phyloP scores from a whole-genome alignment of 2,797 vertebrate genomes.

The Hydrocynus forskahlii region DNA sequence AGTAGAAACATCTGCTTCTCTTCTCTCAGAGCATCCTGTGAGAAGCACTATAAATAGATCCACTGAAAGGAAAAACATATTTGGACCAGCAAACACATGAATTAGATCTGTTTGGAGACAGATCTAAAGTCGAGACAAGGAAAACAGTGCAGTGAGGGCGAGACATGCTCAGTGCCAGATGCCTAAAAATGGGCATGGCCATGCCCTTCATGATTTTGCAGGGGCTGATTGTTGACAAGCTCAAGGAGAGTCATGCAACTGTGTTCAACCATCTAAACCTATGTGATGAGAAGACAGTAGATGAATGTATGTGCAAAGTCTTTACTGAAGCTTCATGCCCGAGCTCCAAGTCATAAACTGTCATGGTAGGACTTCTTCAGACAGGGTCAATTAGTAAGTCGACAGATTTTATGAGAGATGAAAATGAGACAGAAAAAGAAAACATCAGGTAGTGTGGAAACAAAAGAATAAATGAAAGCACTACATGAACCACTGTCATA shows the following conservation, averaged over 20 bases:
- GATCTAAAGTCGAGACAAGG: not conserved
- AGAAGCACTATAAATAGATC: conserved; percentile 47
- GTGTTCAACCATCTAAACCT: not conserved
- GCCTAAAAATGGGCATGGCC: conserved; percentile 13
- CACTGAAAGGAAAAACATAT: conserved; percentile 15
- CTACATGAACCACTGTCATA: too few relatives aligned
- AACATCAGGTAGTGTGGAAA: too few relatives aligned
- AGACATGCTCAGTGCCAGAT: conserved; percentile 6
- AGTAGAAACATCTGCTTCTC: conserved; percentile 53
- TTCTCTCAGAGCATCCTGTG: conserved; percentile 39
- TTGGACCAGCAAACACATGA: conserved; percentile 29
- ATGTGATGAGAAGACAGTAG: not conserved
- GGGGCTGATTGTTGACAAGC: not conserved
- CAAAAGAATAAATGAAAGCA: too few relatives aligned
- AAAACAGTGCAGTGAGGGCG: not conserved
- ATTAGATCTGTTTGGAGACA: not conserved
- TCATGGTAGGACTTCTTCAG: not conserved
- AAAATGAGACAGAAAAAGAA: not conserved
- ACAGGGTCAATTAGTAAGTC: not conserved
- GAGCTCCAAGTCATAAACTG: not conserved
- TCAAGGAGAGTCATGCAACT: not conserved
- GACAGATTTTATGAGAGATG: too few relatives aligned
- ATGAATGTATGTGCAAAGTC: not conserved
- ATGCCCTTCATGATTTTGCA: not conserved
- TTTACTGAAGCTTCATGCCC: not conserved